These are phyloP conservation scores for Mirounga angustirostris DNA, from an alignment of 2,113 vertebrate genomes.

Conservation along the genomic window DNA sequence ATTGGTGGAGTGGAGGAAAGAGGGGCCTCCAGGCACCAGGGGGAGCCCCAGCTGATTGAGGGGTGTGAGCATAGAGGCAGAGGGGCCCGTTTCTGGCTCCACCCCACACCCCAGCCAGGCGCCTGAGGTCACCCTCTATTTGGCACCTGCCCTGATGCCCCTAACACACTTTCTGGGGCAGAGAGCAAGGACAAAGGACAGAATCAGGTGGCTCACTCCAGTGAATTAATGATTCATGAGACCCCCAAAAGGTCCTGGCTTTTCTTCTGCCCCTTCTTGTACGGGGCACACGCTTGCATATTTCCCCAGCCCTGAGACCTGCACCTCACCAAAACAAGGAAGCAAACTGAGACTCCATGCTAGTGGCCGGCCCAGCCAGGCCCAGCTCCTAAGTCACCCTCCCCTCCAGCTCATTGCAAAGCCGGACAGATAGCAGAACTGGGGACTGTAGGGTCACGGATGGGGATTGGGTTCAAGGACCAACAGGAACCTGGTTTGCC, in stretches of 20 bases:
- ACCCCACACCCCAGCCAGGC: fast-evolving
- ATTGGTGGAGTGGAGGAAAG: background rate
- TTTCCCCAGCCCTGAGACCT: background rate
- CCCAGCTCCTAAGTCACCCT: background rate
- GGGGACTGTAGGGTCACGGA: fast-evolving
- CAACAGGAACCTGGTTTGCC: background rate
- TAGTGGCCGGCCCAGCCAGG: background rate
- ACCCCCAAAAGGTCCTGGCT: background rate
- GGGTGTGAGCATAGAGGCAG: background rate
- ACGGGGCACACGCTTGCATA: fast-evolving
- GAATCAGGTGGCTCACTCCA: background rate
- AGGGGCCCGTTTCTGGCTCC: fast-evolving
- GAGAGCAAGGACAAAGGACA: constrained; percentile 1
- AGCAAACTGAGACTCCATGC: background rate
- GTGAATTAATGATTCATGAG: constrained; percentile 30
- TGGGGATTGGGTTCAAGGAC: background rate
- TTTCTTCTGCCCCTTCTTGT: background rate
- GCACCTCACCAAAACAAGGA: background rate
- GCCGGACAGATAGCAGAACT: background rate
- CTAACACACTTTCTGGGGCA: background rate
- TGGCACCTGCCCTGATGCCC: background rate
- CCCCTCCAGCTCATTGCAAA: background rate
- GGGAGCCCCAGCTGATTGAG: background rate
- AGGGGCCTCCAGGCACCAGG: background rate
- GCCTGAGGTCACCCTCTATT: background rate